These are phyloP conservation scores for Drosophila falleni DNA, from an alignment of 2,888 invertebrate species.

Conservation along the genomic window DNA sequence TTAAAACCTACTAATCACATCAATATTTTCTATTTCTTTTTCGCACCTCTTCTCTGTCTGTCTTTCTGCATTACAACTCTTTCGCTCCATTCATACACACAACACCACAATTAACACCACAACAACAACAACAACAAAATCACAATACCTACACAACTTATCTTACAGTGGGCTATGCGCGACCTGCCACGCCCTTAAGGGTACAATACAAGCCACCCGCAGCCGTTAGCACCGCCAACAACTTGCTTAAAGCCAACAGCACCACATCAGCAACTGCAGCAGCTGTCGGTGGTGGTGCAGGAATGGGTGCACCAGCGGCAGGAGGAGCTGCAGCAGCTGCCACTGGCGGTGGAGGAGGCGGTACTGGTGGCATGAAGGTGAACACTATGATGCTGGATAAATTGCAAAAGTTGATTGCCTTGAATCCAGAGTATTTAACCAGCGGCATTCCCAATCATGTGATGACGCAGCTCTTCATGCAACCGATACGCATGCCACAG, in stretches of 20 bases:
- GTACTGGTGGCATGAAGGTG: slow-evolving; percentile 63
- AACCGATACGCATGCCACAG: slow-evolving; percentile 82
- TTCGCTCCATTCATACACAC: slow-evolving; percentile 2
- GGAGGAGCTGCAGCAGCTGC: slow-evolving; percentile 32
- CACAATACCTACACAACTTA: slow-evolving; percentile 31
- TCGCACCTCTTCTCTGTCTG: slow-evolving; percentile 1
- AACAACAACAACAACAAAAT: slow-evolving; percentile 13
- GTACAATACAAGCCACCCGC: slow-evolving; percentile 42
- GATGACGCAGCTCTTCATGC: slow-evolving; percentile 88
- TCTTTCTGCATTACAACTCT: not conserved
- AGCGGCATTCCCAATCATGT: slow-evolving; percentile 87
- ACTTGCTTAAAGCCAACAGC: slow-evolving; percentile 9
- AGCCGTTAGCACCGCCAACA: not conserved
- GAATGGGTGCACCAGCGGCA: slow-evolving; percentile 36
- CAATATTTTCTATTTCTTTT: slow-evolving; percentile 9
- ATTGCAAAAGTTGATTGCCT: slow-evolving; percentile 83
- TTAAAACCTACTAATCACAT: slow-evolving; percentile 40
- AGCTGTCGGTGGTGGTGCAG: slow-evolving; percentile 17
- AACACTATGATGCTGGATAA: slow-evolving; percentile 83
- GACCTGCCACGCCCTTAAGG: slow-evolving; percentile 37
- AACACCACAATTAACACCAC: slow-evolving; percentile 6
- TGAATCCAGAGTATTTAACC: slow-evolving; percentile 85
- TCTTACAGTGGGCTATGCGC: slow-evolving; percentile 79
- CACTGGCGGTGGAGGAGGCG: slow-evolving; percentile 11
- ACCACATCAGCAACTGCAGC: slow-evolving; percentile 11